A percentile compares a stretch with the other conserved stretches of the same genome.
Evolutionary conservation across 2,797 vertebrate genomes (phyloP).

Genomic region (Darevskia nairensis): DNA sequence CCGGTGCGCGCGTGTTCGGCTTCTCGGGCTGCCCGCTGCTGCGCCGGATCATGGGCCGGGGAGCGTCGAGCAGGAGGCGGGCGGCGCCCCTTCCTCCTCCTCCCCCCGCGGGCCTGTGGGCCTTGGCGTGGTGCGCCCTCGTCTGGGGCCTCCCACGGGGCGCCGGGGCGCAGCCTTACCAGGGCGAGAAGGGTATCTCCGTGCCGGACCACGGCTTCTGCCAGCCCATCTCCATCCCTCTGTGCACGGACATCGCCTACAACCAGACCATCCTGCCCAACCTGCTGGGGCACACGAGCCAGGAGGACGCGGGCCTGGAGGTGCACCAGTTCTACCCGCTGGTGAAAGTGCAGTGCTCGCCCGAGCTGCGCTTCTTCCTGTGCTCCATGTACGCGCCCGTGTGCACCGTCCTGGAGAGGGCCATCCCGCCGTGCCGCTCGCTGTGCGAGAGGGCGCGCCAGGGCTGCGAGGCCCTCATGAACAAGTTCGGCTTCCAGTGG

Average conservation of each 20-base stretch:
- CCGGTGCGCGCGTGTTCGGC: background rate
- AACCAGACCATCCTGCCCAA: slow-evolving; percentile 93
- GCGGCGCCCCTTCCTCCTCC: slow-evolving; percentile 41
- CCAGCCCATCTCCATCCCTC: slow-evolving; percentile 90
- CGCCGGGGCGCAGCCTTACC: slow-evolving; percentile 76
- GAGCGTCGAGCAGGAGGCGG: background rate
- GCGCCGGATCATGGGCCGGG: background rate
- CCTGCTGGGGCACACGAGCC: slow-evolving; percentile 88
- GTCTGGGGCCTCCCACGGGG: slow-evolving; percentile 41
- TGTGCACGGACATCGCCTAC: slow-evolving; percentile 90
- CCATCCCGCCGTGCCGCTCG: slow-evolving; percentile 88
- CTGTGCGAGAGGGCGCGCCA: slow-evolving; percentile 88
- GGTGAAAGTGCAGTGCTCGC: slow-evolving; percentile 87
- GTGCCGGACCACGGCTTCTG: slow-evolving; percentile 95
- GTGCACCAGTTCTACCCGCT: slow-evolving; percentile 92
- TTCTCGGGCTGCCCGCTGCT: background rate
- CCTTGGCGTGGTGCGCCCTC: slow-evolving; percentile 69
- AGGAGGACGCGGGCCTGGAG: slow-evolving; percentile 90
- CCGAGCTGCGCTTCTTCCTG: slow-evolving; percentile 87
- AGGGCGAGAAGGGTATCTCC: slow-evolving; percentile 89
- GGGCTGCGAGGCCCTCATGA: slow-evolving; percentile 90
- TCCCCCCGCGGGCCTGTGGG: slow-evolving; percentile 68
- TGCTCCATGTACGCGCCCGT: slow-evolving; percentile 91
- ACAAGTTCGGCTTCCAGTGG: slow-evolving; percentile 91
- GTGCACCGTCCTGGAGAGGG: slow-evolving; percentile 88